A percentile compares a stretch with the other conserved stretches of the same genome.
Conservation (phyloP, 2,113 vertebrate genomes). For the Cephalopholis sonnerati region DNA sequence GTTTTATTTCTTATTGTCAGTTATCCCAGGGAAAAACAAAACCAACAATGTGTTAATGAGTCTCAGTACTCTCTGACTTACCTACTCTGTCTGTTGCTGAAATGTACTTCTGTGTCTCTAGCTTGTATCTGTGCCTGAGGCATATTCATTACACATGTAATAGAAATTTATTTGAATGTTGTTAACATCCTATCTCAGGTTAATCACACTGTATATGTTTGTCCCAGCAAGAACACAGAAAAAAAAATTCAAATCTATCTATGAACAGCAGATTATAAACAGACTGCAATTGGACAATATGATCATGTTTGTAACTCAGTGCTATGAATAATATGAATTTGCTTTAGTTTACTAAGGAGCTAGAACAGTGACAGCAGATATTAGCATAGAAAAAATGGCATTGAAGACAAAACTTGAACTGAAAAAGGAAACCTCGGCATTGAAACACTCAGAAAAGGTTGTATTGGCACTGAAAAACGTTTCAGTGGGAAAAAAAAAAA, state of each 20-base stretch:
- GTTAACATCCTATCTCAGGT: conserved; percentile 2
- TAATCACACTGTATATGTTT: conserved; percentile 21
- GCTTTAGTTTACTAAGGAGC: not conserved
- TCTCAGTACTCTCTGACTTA: not conserved
- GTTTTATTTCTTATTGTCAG: not conserved
- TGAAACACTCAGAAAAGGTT: no score
- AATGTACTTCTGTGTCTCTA: not conserved
- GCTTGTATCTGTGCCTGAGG: not conserved
- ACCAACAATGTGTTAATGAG: not conserved
- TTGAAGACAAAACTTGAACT: no score
- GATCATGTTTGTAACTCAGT: not conserved
- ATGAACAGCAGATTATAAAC: not conserved
- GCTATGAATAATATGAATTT: not conserved
- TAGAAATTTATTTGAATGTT: conserved; percentile 39
- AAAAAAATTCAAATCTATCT: not conserved
- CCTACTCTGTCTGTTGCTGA: not conserved
- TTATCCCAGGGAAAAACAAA: not conserved
- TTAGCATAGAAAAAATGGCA: no score
- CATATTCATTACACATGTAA: conserved; percentile 1
- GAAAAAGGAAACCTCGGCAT: no score
- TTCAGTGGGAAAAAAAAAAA: no score
- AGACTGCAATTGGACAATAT: not conserved
- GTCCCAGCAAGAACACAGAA: not conserved
- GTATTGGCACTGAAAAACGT: no score
- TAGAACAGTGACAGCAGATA: no score